Percentiles rank a stretch among this genome's conserved stretches.
phyloP scores from a whole-genome alignment of 2,797 vertebrate genomes.

The Tamandua tetradactyla region DNA sequence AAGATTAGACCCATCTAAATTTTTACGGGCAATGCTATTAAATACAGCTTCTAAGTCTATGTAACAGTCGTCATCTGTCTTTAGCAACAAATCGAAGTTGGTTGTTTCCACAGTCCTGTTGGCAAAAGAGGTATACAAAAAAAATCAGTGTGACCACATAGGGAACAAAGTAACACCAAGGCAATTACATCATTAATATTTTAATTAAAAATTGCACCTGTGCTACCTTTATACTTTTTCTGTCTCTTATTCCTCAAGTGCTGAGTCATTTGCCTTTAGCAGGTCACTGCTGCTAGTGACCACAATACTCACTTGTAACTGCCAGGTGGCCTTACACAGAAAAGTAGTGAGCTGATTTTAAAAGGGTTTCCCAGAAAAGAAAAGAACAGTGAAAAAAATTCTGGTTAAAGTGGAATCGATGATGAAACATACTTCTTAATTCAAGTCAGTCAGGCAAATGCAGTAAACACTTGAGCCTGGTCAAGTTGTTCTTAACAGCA shows the following conservation, averaged over 20 bases:
- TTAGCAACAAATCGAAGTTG: slow-evolving; percentile 94
- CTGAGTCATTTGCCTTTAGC: background rate
- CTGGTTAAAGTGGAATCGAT: background rate
- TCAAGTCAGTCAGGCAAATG: background rate
- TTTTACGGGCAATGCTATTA: slow-evolving; percentile 91
- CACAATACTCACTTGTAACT: fast-evolving
- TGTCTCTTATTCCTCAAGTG: background rate
- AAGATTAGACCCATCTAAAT: slow-evolving; percentile 89
- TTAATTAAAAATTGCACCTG: fast-evolving
- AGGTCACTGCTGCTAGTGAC: too few relatives aligned
- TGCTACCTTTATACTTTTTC: fast-evolving
- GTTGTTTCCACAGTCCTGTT: slow-evolving; percentile 92
- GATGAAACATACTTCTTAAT: background rate
- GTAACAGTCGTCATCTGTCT: slow-evolving; percentile 98
- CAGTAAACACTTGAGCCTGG: too few relatives aligned
- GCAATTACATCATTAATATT: background rate
- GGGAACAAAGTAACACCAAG: background rate
- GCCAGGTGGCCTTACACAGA: background rate
- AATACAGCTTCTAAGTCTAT: slow-evolving; percentile 94
- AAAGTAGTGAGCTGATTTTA: background rate
- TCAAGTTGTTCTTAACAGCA: background rate
- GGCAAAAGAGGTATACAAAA: background rate
- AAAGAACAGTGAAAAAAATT: background rate
- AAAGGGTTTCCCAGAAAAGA: background rate
- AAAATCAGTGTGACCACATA: background rate